Evolutionary conservation across 1,140 invertebrate species (phyloP), one percentile per base, ranked within the genome.

Genomic region (Aculops lycopersici): DNA sequence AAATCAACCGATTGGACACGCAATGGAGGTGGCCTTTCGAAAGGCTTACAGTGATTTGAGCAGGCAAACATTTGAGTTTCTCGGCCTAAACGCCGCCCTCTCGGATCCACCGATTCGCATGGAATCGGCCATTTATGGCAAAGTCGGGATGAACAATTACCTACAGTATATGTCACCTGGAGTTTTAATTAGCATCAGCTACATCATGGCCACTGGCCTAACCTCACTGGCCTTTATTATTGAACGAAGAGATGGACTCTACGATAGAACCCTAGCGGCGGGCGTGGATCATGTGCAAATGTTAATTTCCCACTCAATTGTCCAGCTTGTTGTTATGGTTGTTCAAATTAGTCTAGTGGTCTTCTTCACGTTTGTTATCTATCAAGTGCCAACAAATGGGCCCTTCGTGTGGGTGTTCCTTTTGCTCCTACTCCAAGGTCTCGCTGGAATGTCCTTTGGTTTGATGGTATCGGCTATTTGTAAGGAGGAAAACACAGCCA

Each of bases 101-200:
- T 43, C 47, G n/a, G 44, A 49, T 37, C 40, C 45, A 17, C 47
- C 47, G 20, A 41, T 62, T 35, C 57, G 76, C 62, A 72, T 78
- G 49, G 61, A 68, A 47, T 64, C 74, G 13, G 77, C 79, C 4
- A 71, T 92, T 47, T 90, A 88, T 56, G 83, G 81, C 39, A 68
- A 69, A 18, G 67, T 65, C 2, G 24, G 39, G 47, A 66, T 74
- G 48, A 77, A 80, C 17, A 79, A 74, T 42, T 88, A 88, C 52
- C 84, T 78, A 2, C 75, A 88, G 57, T 92, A 90, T 57, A 83
- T 86, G 45, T 80, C 83, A 20, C 81, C 83, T 21, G 83, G 83
- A 47, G 74, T 90, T 41, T 81, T 88, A 52, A 60, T 47, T 14
- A 84, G 79, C n/a, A 86, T 88, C 51, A 77, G 84, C 1, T 92